Evolutionary conservation across 2,113 vertebrate species (phyloP).

Genomic region (Phrynosoma blainvillii): DNA sequence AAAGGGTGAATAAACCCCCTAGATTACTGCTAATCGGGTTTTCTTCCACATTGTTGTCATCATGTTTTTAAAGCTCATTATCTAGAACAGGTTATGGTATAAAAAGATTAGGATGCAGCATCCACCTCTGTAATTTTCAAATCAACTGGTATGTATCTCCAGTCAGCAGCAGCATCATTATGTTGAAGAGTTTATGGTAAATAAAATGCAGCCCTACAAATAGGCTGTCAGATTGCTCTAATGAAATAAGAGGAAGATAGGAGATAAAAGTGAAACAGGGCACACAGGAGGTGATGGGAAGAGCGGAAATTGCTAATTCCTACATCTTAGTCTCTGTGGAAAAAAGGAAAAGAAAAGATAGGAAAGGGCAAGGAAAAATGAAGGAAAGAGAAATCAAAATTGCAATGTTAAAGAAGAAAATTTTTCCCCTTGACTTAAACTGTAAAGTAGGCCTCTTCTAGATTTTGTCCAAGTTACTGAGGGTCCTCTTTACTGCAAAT

Average conservation of each 20-base stretch:
- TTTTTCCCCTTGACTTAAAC: neutral
- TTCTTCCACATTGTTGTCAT: slow-evolving; percentile 26
- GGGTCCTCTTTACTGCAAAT: neutral
- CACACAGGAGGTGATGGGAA: neutral
- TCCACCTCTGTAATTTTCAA: slow-evolving; percentile 65
- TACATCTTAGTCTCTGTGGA: neutral
- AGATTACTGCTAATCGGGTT: slow-evolving; percentile 39
- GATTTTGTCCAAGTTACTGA: neutral
- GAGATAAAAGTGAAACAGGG: neutral
- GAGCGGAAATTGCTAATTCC: neutral
- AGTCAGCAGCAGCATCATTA: slow-evolving; percentile 51
- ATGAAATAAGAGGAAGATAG: neutral
- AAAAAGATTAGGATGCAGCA: slow-evolving; percentile 49
- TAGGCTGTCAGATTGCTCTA: slow-evolving; percentile 12
- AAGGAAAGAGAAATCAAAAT: neutral
- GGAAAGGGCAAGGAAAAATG: neutral
- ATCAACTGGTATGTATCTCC: slow-evolving; percentile 64
- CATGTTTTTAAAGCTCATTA: slow-evolving; percentile 39
- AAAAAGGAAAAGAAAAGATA: neutral
- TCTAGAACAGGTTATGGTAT: slow-evolving; percentile 20
- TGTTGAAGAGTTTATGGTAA: slow-evolving; percentile 11
- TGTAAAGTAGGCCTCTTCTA: neutral
- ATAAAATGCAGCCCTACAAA: slow-evolving; percentile 19
- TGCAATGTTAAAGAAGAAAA: neutral
- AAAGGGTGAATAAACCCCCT: slow-evolving; percentile 14